These are phyloP conservation scores for Globicephala melas DNA, from an alignment of 2,113 vertebrate species.

Conservation along the genomic window DNA sequence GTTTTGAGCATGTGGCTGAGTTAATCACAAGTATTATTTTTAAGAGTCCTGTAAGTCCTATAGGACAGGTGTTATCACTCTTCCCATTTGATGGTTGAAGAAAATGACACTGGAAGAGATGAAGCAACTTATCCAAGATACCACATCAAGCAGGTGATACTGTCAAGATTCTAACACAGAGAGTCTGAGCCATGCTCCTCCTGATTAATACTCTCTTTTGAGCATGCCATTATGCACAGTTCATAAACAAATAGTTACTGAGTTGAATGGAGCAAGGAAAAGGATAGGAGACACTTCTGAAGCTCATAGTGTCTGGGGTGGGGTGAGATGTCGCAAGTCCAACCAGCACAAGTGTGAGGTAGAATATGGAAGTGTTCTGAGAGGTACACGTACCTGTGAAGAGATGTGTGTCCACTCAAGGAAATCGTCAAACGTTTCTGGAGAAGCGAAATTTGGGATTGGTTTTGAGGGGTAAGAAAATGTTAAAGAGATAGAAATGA, in stretches of 20 bases:
- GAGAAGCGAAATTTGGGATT: not conserved
- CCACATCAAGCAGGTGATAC: not conserved
- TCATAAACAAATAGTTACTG: not conserved
- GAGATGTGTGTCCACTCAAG: not conserved
- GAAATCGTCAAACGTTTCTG: not conserved
- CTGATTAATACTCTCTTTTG: not conserved
- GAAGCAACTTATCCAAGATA: not conserved
- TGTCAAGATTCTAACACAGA: not conserved
- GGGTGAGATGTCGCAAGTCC: not conserved
- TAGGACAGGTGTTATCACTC: not conserved
- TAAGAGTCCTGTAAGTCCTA: not conserved
- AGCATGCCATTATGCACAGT: not conserved
- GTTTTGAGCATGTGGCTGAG: not conserved
- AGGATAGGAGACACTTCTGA: not conserved
- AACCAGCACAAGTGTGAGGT: not conserved
- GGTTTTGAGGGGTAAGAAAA: not conserved
- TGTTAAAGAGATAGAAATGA: not conserved
- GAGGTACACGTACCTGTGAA: not conserved
- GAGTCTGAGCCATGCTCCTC: not conserved
- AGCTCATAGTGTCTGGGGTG: not conserved
- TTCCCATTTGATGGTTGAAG: not conserved
- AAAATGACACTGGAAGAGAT: not conserved
- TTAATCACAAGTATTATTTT: not conserved
- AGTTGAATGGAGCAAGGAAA: not conserved
- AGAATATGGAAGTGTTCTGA: not conserved